Evolutionary conservation across 2,888 invertebrate species (phyloP).

Genomic region (Eilema depressum): DNA sequence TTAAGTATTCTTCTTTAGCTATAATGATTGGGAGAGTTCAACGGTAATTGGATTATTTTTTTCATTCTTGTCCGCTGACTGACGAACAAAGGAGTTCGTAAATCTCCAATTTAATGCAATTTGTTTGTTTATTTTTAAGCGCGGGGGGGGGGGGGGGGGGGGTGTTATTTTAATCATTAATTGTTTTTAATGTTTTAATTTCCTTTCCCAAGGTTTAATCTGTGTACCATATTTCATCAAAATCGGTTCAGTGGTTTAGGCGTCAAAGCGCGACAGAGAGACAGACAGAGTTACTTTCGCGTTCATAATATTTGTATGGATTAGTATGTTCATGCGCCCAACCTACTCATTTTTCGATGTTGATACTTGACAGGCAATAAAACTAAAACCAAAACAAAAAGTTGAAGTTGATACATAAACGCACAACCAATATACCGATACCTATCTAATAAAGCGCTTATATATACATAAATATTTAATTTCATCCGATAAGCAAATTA

Average conservation of each 20-base stretch:
- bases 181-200: not conserved
- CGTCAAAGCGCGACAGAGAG: too few relatives aligned
- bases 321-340: too few relatives aligned
- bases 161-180: not conserved
- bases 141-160: not conserved
- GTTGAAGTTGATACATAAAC: not conserved
- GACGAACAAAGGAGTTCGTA: not conserved
- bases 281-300: too few relatives aligned
- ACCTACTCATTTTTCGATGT: too few relatives aligned
- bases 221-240: too few relatives aligned
- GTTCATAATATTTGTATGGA: too few relatives aligned
- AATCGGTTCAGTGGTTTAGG: too few relatives aligned
- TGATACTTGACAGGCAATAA: too few relatives aligned
- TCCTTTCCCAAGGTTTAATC: too few relatives aligned
- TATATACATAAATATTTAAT: constrained; percentile 59
- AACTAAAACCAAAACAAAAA: too few relatives aligned
- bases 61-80: not conserved
- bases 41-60: not conserved
- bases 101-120: not conserved
- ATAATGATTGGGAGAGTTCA: not conserved
- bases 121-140: not conserved
- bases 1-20: not conserved
- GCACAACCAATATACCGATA: constrained; percentile 25
- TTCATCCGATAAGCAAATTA: constrained; percentile 66
- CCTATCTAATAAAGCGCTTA: constrained; percentile 48